Evolutionary conservation across 2,113 vertebrate genomes (phyloP).

Genomic region (Parus major): DNA sequence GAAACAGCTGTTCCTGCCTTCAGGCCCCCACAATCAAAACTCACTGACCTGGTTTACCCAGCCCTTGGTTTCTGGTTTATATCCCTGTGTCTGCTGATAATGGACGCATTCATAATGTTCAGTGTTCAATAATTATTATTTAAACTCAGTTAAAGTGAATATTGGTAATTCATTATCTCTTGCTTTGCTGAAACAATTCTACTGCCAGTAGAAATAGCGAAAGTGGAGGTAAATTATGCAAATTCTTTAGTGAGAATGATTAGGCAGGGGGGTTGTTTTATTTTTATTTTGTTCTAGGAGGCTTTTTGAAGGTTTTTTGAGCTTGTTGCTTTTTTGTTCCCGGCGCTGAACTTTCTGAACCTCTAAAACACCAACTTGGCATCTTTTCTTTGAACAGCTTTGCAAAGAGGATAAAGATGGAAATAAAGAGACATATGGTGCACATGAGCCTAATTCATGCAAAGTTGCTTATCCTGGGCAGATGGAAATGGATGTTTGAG

Average conservation of each 20-base stretch:
- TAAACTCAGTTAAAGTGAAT: not conserved
- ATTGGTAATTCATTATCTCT: not conserved
- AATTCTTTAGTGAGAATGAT: not conserved
- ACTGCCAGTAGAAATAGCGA: not conserved
- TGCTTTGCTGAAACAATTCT: not conserved
- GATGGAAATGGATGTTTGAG: conserved; percentile 64
- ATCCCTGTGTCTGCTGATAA: not conserved
- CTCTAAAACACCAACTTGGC: not conserved
- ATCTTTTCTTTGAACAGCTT: conserved; percentile 2
- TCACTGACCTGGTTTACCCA: conserved; percentile 14
- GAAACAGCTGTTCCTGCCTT: conserved; percentile 13
- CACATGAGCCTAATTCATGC: conserved; percentile 51
- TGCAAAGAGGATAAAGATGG: conserved; percentile 35
- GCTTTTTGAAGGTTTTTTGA: not conserved
- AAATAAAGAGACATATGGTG: conserved; percentile 49
- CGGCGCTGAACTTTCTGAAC: not conserved
- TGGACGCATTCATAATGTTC: not conserved
- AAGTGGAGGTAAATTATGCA: not conserved
- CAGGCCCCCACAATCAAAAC: not conserved
- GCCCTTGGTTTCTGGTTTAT: not conserved
- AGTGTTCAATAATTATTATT: not conserved
- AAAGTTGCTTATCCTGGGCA: conserved; percentile 22
- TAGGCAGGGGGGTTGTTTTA: not conserved
- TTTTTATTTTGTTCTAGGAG: not conserved
- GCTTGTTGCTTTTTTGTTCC: not conserved